These are phyloP conservation scores for Prionailurus viverrinus DNA, from an alignment of 2,113 vertebrate genomes.

Conservation along the genomic window DNA sequence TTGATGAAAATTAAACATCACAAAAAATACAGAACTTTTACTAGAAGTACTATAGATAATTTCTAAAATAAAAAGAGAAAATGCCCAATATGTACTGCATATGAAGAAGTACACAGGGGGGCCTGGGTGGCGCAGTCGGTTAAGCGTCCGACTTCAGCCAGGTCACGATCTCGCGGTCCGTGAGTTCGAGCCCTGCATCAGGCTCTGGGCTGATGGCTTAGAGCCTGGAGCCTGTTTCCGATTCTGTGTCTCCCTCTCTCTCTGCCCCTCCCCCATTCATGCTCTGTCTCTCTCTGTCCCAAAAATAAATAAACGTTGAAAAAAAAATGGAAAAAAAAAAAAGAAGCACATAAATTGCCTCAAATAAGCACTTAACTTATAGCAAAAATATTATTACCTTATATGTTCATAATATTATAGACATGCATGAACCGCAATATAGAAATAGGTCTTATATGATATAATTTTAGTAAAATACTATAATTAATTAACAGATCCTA, in stretches of 20 bases:
- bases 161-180: no score
- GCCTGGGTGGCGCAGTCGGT: no score
- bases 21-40: neutral
- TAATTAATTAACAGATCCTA: neutral
- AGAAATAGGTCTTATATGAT: neutral
- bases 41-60: neutral
- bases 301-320: neutral
- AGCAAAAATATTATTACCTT: neutral
- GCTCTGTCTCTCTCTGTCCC: no score
- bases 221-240: no score
- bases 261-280: no score
- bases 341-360: neutral
- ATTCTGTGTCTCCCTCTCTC: no score
- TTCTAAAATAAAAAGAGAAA: neutral
- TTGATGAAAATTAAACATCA: neutral
- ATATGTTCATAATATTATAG: neutral
- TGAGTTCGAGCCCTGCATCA: no score
- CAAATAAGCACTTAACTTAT: neutral
- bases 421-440: fast-evolving
- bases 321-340: neutral
- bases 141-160: no score
- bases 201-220: no score
- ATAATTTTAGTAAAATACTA: neutral
- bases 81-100: no score
- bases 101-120: no score